phyloP scores from a whole-genome alignment of 2,797 vertebrate genomes.

The Lutjanus campechanus region DNA sequence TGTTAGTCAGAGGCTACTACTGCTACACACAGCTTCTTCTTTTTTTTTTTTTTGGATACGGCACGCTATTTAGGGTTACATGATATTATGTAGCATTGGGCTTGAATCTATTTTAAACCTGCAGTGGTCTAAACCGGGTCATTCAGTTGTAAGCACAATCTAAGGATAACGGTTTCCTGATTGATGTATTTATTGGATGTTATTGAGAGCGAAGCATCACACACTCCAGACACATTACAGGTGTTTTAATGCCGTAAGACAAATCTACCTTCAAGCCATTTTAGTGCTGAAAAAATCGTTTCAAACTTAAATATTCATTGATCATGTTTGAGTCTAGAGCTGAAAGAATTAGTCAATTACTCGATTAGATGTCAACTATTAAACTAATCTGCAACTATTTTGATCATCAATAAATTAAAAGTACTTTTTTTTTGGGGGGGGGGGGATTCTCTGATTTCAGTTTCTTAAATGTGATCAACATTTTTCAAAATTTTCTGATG shows the following conservation, averaged over 20 bases:
- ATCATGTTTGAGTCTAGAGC: too few species aligned
- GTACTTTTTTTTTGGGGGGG: too few species aligned
- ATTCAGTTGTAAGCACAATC: neutral
- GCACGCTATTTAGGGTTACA: neutral
- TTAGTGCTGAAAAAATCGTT: too few species aligned
- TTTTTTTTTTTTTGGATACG: neutral
- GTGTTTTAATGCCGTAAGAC: too few species aligned
- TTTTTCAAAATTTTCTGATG: too few species aligned
- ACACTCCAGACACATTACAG: neutral
- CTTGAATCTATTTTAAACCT: constrained; percentile 12
- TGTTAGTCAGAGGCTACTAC: constrained; percentile 22
- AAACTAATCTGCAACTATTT: too few species aligned
- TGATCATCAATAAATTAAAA: too few species aligned
- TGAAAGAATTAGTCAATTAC: neutral
- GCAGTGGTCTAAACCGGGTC: neutral
- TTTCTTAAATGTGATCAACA: too few species aligned
- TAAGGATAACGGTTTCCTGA: neutral
- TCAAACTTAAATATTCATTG: too few species aligned
- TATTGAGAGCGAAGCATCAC: neutral
- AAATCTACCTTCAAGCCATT: too few species aligned
- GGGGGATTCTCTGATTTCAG: neutral
- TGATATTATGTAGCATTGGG: neutral
- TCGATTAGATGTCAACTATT: too few species aligned
- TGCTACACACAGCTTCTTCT: neutral
- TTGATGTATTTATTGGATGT: neutral